Conservation (phyloP, 2,888 invertebrate genomes). For the Atethmia centrago region DNA sequence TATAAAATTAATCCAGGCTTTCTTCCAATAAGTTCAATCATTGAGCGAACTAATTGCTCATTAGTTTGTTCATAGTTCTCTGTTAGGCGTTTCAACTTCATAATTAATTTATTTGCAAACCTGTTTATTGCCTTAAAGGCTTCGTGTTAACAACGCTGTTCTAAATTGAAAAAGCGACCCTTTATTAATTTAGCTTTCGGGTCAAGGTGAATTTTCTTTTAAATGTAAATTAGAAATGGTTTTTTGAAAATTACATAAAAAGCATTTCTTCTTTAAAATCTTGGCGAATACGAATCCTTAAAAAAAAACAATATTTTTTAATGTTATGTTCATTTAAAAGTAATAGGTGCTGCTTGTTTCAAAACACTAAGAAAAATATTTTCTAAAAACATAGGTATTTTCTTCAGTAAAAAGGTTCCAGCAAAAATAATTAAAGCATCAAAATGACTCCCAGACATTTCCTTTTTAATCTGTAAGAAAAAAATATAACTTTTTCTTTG, state of each 20-base stretch:
- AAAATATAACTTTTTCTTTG: neutral
- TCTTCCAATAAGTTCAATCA: slow-evolving; percentile 14
- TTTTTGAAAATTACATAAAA: neutral
- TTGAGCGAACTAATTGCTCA: slow-evolving; percentile 10
- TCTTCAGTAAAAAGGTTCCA: neutral
- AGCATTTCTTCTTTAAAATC: neutral
- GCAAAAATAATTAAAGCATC: neutral
- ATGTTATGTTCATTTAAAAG: slow-evolving; percentile 11
- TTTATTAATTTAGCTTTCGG: slow-evolving; percentile 46
- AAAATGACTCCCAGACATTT: neutral
- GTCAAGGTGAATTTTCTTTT: slow-evolving; percentile 39
- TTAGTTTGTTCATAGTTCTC: slow-evolving; percentile 30
- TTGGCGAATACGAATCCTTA: neutral
- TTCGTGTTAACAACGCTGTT: slow-evolving; percentile 51
- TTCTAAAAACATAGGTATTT: too few species aligned
- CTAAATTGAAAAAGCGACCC: slow-evolving; percentile 46
- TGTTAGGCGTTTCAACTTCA: slow-evolving; percentile 18
- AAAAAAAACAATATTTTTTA: too few species aligned
- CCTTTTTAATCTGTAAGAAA: neutral
- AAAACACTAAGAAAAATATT: neutral
- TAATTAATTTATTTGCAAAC: slow-evolving; percentile 44
- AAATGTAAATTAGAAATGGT: slow-evolving; percentile 27
- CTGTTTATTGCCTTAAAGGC: slow-evolving; percentile 38
- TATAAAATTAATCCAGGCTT: slow-evolving; percentile 2
- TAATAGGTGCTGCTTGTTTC: neutral